These are phyloP conservation scores for Hermaeophaga mercurialis DNA, from an alignment of 2,888 invertebrate genomes.

Conservation along the genomic window DNA sequence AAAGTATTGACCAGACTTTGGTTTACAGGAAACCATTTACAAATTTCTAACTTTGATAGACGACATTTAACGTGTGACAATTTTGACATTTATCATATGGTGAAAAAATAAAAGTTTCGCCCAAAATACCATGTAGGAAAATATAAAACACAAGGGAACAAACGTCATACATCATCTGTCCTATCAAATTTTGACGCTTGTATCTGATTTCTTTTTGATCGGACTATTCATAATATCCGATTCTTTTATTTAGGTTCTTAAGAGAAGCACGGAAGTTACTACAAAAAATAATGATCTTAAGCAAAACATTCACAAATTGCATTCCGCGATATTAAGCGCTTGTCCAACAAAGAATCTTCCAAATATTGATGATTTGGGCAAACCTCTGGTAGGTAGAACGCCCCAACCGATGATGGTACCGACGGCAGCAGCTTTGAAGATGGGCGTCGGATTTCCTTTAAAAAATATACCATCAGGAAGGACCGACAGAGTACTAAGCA, in stretches of 20 bases:
- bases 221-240: too few species aligned
- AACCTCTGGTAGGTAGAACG: slow-evolving; percentile 51
- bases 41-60: too few species aligned
- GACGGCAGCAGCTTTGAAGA: slow-evolving; percentile 82
- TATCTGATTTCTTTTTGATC: too few species aligned
- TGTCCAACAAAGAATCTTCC: slow-evolving; percentile 67
- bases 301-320: slow-evolving; percentile 66
- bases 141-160: too few species aligned
- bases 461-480: slow-evolving; percentile 69
- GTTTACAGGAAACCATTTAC: too few species aligned
- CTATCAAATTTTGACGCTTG: too few species aligned
- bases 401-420: slow-evolving; percentile 70
- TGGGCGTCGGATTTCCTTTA: slow-evolving; percentile 84
- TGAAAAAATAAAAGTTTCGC: too few species aligned
- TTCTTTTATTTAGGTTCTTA: slow-evolving; percentile 58
- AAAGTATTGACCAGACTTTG: too few species aligned
- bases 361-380: slow-evolving; percentile 63
- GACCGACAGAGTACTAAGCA: slow-evolving; percentile 71
- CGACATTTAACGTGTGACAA: too few species aligned
- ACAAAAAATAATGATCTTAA: slow-evolving; percentile 65
- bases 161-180: too few species aligned
- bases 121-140: too few species aligned
- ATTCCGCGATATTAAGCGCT: slow-evolving; percentile 65
- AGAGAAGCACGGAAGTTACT: slow-evolving; percentile 69
- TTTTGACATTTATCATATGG: too few species aligned